Evolutionary conservation across 2,113 vertebrate species (phyloP), one percentile per base, ranked within the genome.

Genomic region (Ammospiza nelsoni): DNA sequence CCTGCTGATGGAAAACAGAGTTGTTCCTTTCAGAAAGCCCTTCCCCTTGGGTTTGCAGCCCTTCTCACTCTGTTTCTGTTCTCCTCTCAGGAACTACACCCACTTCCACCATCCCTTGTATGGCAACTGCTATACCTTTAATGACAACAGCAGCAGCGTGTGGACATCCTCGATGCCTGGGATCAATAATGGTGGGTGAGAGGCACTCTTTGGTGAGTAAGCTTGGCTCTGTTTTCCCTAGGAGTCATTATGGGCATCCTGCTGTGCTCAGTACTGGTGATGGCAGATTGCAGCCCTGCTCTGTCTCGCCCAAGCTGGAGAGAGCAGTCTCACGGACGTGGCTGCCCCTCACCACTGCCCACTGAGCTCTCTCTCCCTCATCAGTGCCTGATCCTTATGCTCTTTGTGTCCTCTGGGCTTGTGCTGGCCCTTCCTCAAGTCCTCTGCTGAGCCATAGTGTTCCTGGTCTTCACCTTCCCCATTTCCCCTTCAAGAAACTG

Each of bases 111-210:
- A 98, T 55, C 98, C 98, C 0, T 89, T 98, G 62, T 98, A 98
- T 18, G 98, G 98, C 44, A 98, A 98, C 90, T 98, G 98, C 96
- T 98, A 98, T 33, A 98, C 98, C 19, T 98, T 98, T 92, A 98
- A 98, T 4, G 96, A 97, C 84, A 98, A 98, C 92, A 98, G 93
- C 82, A 97, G 74, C 89, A 96, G 95, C 28, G 74, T 98, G 62
- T 98, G 98, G 98, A 98, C 97, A 48, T 98, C 98, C 33, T 98
- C 98, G 0, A 67, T 98, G 95, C 98, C 98, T 8, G 98, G 98
- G 17, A 95, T 98, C 84, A 98, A 97, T 93, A 98, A 98, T 1
- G 98, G 98, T 98, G 94, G 96, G 98, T 98, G 95, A 94, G 95
- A 84, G 37, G 16, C 25, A 41, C 35, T 28, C 43, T 41, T 27